Percentiles rank a stretch among this genome's conserved stretches.
Conservation (phyloP, 2,797 vertebrate genomes). For the Microctenopoma stevenorrisi region DNA sequence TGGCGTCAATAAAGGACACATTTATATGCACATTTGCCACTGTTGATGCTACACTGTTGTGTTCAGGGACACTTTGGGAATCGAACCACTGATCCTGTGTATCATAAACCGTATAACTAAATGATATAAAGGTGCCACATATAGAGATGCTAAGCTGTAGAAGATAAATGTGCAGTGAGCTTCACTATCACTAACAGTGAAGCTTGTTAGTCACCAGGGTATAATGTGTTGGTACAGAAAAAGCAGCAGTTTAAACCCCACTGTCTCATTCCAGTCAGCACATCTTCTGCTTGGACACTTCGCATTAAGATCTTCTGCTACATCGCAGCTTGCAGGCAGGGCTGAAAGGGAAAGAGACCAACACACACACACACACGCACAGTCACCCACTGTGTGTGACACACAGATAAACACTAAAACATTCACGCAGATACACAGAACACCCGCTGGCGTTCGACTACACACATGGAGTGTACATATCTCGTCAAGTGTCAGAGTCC, state of each 20-base stretch:
- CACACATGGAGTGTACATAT: conserved; percentile 14
- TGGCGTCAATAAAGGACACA: conserved; percentile 3
- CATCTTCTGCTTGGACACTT: conserved; percentile 63
- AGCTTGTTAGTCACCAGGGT: conserved; percentile 59
- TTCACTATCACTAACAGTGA: conserved; percentile 28
- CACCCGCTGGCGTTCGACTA: not conserved
- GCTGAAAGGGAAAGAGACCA: conserved; percentile 46
- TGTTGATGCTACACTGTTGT: too few species aligned
- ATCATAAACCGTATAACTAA: too few species aligned
- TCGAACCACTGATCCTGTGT: too few species aligned
- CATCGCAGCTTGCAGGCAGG: conserved; percentile 29
- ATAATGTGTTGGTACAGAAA: conserved; percentile 47
- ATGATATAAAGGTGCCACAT: too few species aligned
- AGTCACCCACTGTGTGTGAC: not conserved
- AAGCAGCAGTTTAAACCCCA: conserved; percentile 45
- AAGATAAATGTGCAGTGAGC: conserved; percentile 10
- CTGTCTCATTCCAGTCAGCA: conserved; percentile 44
- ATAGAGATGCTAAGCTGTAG: not conserved
- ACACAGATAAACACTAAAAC: conserved; percentile 7
- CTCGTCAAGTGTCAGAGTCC: conserved; percentile 36
- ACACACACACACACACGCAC: conserved; percentile 18
- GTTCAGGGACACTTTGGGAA: too few species aligned
- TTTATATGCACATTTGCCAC: too few species aligned
- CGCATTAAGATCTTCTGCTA: conserved; percentile 50
- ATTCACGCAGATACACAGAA: not conserved